A percentile compares a stretch with the other conserved stretches of the same genome.
Conservation (phyloP, 2,113 vertebrate genomes). For the Antennarius striatus region DNA sequence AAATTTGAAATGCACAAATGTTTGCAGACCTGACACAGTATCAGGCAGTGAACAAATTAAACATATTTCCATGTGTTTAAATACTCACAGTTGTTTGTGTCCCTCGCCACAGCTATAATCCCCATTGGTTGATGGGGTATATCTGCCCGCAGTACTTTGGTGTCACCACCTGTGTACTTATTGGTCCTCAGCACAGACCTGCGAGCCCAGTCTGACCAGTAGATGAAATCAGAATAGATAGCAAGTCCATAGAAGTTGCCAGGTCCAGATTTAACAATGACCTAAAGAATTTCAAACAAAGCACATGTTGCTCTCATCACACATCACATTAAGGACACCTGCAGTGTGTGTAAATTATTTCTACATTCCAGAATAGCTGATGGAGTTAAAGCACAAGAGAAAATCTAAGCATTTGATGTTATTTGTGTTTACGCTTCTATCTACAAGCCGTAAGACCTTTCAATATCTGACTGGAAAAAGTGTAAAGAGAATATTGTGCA, state of each 20-base stretch:
- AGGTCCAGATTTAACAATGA: conserved; percentile 92
- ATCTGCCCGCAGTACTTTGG: conserved; percentile 92
- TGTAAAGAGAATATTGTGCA: not conserved
- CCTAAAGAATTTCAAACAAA: conserved; percentile 71
- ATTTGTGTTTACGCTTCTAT: conserved; percentile 1
- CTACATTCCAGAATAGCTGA: not conserved
- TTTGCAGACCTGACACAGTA: conserved; percentile 12
- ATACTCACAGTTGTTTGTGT: conserved; percentile 96
- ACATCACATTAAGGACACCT: not conserved
- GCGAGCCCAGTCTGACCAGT: conserved; percentile 96
- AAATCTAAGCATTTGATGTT: not conserved
- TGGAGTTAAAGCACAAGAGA: not conserved
- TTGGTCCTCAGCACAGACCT: conserved; percentile 92
- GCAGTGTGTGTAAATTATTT: not conserved
- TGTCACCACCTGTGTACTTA: conserved; percentile 94
- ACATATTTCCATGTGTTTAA: conserved; percentile 16
- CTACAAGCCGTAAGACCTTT: conserved; percentile 15
- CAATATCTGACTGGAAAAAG: conserved; percentile 4
- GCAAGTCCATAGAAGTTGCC: conserved; percentile 95
- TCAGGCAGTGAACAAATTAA: not conserved
- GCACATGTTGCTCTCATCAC: conserved; percentile 3
- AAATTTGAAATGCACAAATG: conserved; percentile 18
- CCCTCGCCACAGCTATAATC: conserved; percentile 92
- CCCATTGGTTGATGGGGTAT: conserved; percentile 98
- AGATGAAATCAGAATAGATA: conserved; percentile 94